Percentiles rank a stretch among this genome's conserved stretches.
phyloP scores from a whole-genome alignment of 2,797 vertebrate genomes.

The Brachyrhaphis roseni region DNA sequence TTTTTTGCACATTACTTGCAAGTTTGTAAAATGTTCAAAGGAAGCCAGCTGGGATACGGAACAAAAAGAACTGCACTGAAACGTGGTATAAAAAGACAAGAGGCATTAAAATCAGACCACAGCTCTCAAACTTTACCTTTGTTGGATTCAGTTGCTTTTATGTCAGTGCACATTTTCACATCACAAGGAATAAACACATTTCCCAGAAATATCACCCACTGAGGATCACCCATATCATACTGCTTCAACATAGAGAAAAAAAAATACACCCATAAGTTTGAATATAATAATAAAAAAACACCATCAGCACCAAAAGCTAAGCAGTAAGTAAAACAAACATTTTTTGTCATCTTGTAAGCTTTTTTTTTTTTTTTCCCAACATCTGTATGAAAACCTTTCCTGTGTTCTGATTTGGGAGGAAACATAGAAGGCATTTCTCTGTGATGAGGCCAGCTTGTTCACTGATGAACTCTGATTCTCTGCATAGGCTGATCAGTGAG shows the following conservation, averaged over 20 bases:
- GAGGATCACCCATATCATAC: constrained; percentile 75
- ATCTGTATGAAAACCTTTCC: constrained; percentile 67
- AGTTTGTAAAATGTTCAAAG: constrained; percentile 88
- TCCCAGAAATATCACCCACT: constrained; percentile 51
- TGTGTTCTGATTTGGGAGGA: constrained; percentile 83
- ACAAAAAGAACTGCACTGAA: constrained; percentile 71
- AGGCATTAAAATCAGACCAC: constrained; percentile 89
- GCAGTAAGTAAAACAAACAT: constrained; percentile 72
- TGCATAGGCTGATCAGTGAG: constrained; percentile 82
- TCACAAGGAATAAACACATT: constrained; percentile 62
- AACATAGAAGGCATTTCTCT: constrained; percentile 81
- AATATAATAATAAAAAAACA: constrained; percentile 76
- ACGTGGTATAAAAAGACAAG: constrained; percentile 93
- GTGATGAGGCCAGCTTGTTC: constrained; percentile 79
- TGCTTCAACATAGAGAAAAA: constrained; percentile 75
- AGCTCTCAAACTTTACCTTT: constrained; percentile 84
- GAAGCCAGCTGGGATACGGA: constrained; percentile 79
- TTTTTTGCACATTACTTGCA: constrained; percentile 81
- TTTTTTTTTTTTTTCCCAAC: constrained; percentile 64
- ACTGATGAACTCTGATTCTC: constrained; percentile 81
- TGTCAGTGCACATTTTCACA: constrained; percentile 91
- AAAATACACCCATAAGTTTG: constrained; percentile 45
- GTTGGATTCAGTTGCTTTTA: constrained; percentile 69
- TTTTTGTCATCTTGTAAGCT: constrained; percentile 52
- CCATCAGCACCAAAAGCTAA: constrained; percentile 78